Evolutionary conservation across 1,140 invertebrate species (phyloP), one percentile per base, ranked within the genome.

Genomic region (Drosophila nannoptera): DNA sequence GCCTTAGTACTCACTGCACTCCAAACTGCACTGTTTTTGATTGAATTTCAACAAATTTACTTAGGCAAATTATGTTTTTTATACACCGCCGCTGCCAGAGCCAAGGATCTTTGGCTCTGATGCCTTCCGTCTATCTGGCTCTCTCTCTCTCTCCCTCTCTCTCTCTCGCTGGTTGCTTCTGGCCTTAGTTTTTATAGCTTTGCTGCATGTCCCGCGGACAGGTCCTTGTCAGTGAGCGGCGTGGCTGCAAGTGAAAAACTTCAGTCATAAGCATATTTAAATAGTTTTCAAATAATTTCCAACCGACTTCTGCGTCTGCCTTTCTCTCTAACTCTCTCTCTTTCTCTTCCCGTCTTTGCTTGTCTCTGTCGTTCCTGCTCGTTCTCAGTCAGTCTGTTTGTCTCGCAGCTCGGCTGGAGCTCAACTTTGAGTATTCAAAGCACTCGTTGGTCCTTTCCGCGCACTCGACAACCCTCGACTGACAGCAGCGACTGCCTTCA

Each of bases 201-300:
- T 22, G 14, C 33, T 33, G 40, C 40, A 31, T 40, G 40, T 56
- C 54, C 4, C 14, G 7, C 36, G 5, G n/a, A 40, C 5, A 38
- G 55, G 31, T 52, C 46, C 36, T 64, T 63, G 38, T 46, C 56
- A 16, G 48, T 31, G 5, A 16, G 16, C 31, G 59, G 16, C 31
- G 59, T 12, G 40, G 43, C 68, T 70, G 68, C 40, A 72, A 68
- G 52, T 12, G 33, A 56, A 68, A 72, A 72, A 72, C 64, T 72
- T 72, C 43, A 72, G 69, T 55, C 66, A 68, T 74, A 74, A 62
- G 66, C 71, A 77, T 69, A 81, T 81, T 81, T 81, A 62, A 81
- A 82, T 74, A 65, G 55, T 77, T 77, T 71, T 49, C 22, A 46
- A 52, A 68, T 77, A 67, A 58, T 68, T 59, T 59, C 53, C 56